These are phyloP conservation scores for Galerucella nymphaeae DNA, from an alignment of 2,888 invertebrate genomes.

Conservation along the genomic window DNA sequence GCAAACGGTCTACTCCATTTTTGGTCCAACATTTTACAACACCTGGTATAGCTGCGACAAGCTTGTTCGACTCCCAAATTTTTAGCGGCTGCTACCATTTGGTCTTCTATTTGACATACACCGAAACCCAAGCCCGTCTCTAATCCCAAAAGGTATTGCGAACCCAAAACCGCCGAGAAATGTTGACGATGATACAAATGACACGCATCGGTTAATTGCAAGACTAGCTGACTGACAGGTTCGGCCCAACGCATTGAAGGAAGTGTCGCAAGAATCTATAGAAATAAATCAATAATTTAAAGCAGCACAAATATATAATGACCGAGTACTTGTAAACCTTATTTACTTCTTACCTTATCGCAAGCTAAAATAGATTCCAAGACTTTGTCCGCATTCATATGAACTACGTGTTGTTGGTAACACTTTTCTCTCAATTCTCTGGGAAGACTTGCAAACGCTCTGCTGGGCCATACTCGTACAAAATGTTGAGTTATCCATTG, in stretches of 20 bases:
- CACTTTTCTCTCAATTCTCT: conserved; percentile 86
- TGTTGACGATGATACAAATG: conserved; percentile 83
- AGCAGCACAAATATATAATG: no score
- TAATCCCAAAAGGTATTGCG: conserved; percentile 65
- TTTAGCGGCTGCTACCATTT: conserved; percentile 81
- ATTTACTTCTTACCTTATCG: conserved; percentile 69
- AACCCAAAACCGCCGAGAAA: conserved; percentile 78
- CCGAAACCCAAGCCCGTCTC: conserved; percentile 80
- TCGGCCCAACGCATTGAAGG: conserved; percentile 87
- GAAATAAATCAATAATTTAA: neutral
- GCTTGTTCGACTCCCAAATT: conserved; percentile 84
- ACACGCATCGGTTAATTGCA: conserved; percentile 82
- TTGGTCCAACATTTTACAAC: conserved; percentile 60
- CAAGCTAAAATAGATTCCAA: conserved; percentile 86
- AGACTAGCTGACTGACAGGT: conserved; percentile 79
- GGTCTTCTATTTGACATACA: conserved; percentile 81
- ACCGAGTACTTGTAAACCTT: no score
- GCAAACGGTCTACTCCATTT: conserved; percentile 58
- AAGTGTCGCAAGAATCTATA: conserved; percentile 73
- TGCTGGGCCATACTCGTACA: conserved; percentile 89
- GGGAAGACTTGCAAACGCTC: conserved; percentile 87
- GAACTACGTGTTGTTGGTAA: conserved; percentile 83
- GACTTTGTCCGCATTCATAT: conserved; percentile 79
- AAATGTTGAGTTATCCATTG: conserved; percentile 91
- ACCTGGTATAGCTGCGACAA: conserved; percentile 77